Percentiles rank a stretch among this genome's conserved stretches.
phyloP scores from a whole-genome alignment of 1,140 invertebrate genomes.

The Eubasilissa regina region DNA sequence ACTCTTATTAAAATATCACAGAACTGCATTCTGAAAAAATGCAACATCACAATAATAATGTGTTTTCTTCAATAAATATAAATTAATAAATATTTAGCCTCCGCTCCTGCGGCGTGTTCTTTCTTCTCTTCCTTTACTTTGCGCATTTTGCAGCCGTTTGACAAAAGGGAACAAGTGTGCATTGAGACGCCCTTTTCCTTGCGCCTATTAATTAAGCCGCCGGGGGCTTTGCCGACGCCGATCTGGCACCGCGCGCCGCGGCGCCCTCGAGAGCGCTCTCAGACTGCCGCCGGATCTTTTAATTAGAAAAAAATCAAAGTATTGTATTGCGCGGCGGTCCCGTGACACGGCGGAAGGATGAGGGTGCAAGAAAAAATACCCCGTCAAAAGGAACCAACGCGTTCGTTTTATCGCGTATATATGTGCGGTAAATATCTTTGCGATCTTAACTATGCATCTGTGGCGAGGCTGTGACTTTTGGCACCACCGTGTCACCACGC shows the following conservation, averaged over 20 bases:
- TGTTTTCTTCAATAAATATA: neutral
- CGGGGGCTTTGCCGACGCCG: conserved; percentile 13
- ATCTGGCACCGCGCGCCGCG: neutral
- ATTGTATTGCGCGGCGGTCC: neutral
- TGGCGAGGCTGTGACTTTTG: too few relatives aligned
- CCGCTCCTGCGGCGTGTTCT: neutral
- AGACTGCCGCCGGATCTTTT: conserved; percentile 18
- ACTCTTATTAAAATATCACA: too few relatives aligned
- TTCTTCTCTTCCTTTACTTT: conserved; percentile 11
- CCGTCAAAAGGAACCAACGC: too few relatives aligned
- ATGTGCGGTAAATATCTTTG: too few relatives aligned
- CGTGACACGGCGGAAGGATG: too few relatives aligned
- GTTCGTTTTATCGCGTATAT: too few relatives aligned
- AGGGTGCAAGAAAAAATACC: too few relatives aligned
- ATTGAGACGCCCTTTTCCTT: conserved; percentile 27
- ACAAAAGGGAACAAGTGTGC: conserved; percentile 38
- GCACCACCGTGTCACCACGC: too few relatives aligned
- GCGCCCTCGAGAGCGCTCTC: neutral
- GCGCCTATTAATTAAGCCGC: conserved; percentile 38
- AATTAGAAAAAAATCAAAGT: conserved; percentile 46
- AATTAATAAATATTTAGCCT: neutral
- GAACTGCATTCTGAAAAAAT: too few relatives aligned
- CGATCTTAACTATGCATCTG: too few relatives aligned
- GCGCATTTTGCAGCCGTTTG: conserved; percentile 23
- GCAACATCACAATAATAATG: too few relatives aligned